These are phyloP conservation scores for Stratiolaelaps scimitus DNA, from an alignment of 1,140 invertebrate species.

Conservation along the genomic window DNA sequence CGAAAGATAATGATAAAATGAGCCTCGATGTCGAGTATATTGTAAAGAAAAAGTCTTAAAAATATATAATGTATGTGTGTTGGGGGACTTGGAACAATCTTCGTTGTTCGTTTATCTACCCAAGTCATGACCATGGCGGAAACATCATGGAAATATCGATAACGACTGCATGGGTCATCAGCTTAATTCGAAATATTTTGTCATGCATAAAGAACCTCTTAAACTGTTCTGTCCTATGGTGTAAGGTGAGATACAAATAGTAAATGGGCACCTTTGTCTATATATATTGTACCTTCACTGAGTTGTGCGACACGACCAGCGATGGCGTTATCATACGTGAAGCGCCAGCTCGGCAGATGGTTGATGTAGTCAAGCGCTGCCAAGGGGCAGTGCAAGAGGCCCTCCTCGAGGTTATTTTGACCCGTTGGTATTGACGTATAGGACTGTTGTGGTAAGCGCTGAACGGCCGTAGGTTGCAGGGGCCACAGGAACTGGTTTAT, in stretches of 20 bases:
- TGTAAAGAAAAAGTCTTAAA: too few relatives aligned
- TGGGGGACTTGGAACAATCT: too few relatives aligned
- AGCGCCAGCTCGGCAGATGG: conserved; percentile 23
- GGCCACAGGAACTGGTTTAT: conserved; percentile 6
- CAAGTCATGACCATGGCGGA: background rate
- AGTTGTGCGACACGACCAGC: background rate
- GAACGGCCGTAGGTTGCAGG: background rate
- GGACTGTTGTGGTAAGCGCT: background rate
- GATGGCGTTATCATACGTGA: conserved; percentile 9
- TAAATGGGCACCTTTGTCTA: background rate
- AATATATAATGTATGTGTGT: too few relatives aligned
- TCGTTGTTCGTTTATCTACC: too few relatives aligned
- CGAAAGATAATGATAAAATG: too few relatives aligned
- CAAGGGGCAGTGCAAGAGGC: background rate
- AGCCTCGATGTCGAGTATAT: too few relatives aligned
- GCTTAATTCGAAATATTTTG: background rate
- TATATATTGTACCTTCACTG: background rate
- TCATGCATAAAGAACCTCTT: background rate
- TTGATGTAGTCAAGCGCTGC: conserved; percentile 18
- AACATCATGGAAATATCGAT: background rate
- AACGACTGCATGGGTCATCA: background rate
- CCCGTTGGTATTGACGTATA: background rate
- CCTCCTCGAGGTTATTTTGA: background rate
- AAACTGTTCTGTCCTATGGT: background rate
- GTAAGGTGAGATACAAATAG: background rate